Evolutionary conservation across 2,797 vertebrate genomes (phyloP).

Genomic region (Tolypeutes matacus): DNA sequence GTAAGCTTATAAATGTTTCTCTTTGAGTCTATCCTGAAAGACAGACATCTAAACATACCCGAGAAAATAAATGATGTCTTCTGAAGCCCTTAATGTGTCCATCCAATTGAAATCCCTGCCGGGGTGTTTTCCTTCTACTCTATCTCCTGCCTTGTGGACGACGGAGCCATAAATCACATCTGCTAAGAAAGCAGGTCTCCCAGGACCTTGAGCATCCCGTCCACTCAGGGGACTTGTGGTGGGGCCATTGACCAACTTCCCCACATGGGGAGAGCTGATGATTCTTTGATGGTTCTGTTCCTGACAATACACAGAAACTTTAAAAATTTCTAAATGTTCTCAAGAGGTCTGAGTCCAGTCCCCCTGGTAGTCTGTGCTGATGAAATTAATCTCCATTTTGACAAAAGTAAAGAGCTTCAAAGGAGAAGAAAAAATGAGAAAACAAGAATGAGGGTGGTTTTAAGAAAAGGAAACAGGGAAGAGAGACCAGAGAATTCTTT

Average conservation of each 20-base stretch:
- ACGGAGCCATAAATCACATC: conserved; percentile 47
- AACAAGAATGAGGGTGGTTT: neutral
- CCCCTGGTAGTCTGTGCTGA: neutral
- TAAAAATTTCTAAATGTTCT: conserved; percentile 27
- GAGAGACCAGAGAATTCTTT: conserved; percentile 28
- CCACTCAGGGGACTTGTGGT: neutral
- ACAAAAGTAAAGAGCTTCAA: conserved; percentile 56
- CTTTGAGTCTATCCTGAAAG: conserved; percentile 59
- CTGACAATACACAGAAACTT: neutral
- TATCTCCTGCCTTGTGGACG: conserved; percentile 25
- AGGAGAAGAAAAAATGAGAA: conserved; percentile 17
- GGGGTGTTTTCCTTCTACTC: neutral
- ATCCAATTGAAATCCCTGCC: conserved; percentile 32
- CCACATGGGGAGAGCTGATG: neutral
- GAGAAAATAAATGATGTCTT: conserved; percentile 70
- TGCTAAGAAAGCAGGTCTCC: neutral
- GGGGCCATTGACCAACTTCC: neutral
- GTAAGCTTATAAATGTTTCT: conserved; percentile 63
- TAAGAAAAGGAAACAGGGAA: neutral
- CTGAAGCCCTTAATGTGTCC: conserved; percentile 46
- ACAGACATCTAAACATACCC: conserved; percentile 74
- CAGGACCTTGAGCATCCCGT: neutral
- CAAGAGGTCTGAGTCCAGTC: neutral
- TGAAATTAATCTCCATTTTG: conserved; percentile 52
- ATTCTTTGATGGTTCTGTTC: conserved; percentile 58